These are phyloP conservation scores for Gulo gulo DNA, from an alignment of 2,113 vertebrate genomes.

Conservation along the genomic window DNA sequence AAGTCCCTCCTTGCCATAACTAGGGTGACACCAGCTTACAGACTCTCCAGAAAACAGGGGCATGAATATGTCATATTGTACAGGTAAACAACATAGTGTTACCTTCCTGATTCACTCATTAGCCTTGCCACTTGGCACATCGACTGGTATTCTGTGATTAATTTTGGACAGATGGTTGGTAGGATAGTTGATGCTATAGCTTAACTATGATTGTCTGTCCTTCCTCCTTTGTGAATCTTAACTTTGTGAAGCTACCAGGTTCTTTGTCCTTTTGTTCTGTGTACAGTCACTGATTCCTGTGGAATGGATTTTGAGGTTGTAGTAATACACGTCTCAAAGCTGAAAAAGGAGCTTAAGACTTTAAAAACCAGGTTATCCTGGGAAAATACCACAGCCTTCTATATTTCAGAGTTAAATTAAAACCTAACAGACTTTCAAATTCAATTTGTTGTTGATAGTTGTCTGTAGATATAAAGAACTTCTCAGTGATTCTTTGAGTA, in stretches of 20 bases:
- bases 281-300: background rate
- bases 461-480: background rate
- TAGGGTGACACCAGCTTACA: conserved; percentile 97
- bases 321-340: background rate
- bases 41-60: conserved; percentile 97
- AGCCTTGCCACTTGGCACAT: background rate
- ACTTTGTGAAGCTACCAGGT: background rate
- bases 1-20: conserved; percentile 98
- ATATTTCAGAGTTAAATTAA: background rate
- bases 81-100: conserved; percentile 85
- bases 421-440: background rate
- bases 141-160: background rate
- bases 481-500: background rate
- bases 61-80: conserved; percentile 99
- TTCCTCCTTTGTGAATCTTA: background rate
- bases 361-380: background rate
- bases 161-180: background rate
- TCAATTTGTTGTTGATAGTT: background rate
- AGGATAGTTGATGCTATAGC: background rate
- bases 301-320: background rate
- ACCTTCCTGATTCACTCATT: background rate
- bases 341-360: background rate
- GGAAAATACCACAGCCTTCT: background rate
- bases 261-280: background rate
- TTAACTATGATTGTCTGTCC: background rate